Evolutionary conservation across 2,797 vertebrate genomes (phyloP), one percentile per base, ranked within the genome.

Genomic region (Acanthiza pusilla): DNA sequence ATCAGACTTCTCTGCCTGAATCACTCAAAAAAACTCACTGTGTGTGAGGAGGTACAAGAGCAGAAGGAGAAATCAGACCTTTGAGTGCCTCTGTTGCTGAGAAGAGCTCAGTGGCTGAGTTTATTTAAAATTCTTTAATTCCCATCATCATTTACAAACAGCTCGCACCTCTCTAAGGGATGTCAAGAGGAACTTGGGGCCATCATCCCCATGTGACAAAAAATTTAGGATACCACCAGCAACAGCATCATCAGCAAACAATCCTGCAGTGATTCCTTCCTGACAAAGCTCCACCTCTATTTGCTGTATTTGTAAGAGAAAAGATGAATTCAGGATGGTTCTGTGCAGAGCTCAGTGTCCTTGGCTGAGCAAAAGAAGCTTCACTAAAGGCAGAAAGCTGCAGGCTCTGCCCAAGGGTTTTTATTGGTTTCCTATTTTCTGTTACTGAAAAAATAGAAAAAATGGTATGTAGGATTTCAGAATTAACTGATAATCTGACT

Each of bases 131-230:
- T 9, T 4, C 15, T 10, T n/a, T 13, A 10, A 9, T 30, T 55
- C n/a, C 40, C 29, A 83, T 61, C 22, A 21, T 10, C 25, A 29
- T 2, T 55, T n/a, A 63, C 6, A 22, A n/a, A 53, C 38, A 25
- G 18, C 54, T 60, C 29, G 16, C 1, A 1, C 30, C 36, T 38
- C 78, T 5, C 54, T 7, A 18, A 2, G 12, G 40, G 25, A 22
- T 7, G 6, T 3, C 11, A 9, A 18, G 55, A 84, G 16, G 12
- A 54, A 73, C 51, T 27, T 5, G 10, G 75, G 48, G 62, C 13
- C 36, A 5, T 9, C 3, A 0, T 7, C 23, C 34, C 19, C 53
- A 68, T 0, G 0, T 4, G n/a, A 74, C 16, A 45, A 60, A 51
- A 76, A 38, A 30, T 30, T 63, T 30, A 62, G 48, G 42, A 34